These are phyloP conservation scores for Lophochroa leadbeateri DNA, from an alignment of 2,113 vertebrate genomes.

Conservation along the genomic window DNA sequence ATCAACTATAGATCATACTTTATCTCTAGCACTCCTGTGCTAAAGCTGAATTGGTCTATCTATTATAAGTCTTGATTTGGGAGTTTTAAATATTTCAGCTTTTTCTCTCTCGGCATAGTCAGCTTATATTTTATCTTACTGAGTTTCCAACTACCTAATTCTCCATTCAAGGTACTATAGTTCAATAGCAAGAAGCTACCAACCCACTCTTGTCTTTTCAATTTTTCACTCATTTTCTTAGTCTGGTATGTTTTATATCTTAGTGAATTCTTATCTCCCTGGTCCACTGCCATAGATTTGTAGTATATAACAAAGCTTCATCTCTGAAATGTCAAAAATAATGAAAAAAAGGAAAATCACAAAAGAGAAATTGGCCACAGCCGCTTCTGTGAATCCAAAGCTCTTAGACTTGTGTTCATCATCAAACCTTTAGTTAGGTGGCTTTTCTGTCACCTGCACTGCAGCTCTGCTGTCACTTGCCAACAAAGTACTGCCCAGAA, in stretches of 20 bases:
- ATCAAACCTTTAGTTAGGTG: background rate
- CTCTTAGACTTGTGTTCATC: slow-evolving; percentile 11
- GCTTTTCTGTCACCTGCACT: background rate
- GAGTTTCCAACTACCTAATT: background rate
- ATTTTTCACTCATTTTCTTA: slow-evolving; percentile 66
- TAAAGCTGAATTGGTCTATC: slow-evolving; percentile 3
- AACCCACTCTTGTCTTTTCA: slow-evolving; percentile 47
- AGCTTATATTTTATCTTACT: slow-evolving; percentile 39
- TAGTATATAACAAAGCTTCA: slow-evolving; percentile 44
- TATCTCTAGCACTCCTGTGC: background rate
- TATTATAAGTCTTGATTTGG: slow-evolving; percentile 14
- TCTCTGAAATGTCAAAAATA: slow-evolving; percentile 64
- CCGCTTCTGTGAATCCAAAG: background rate
- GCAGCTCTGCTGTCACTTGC: background rate
- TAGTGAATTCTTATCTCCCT: slow-evolving; percentile 50
- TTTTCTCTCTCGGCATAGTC: slow-evolving; percentile 10
- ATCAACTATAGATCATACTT: background rate
- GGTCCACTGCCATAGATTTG: slow-evolving; percentile 23
- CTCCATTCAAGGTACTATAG: background rate
- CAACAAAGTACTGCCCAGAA: background rate
- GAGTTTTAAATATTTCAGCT: slow-evolving; percentile 46
- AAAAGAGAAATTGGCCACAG: slow-evolving; percentile 39
- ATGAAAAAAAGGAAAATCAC: slow-evolving; percentile 46
- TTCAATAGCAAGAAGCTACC: slow-evolving; percentile 52
- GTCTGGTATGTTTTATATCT: slow-evolving; percentile 23